phyloP scores from a whole-genome alignment of 2,888 invertebrate species.

The Chrysotoxum bicinctum region DNA sequence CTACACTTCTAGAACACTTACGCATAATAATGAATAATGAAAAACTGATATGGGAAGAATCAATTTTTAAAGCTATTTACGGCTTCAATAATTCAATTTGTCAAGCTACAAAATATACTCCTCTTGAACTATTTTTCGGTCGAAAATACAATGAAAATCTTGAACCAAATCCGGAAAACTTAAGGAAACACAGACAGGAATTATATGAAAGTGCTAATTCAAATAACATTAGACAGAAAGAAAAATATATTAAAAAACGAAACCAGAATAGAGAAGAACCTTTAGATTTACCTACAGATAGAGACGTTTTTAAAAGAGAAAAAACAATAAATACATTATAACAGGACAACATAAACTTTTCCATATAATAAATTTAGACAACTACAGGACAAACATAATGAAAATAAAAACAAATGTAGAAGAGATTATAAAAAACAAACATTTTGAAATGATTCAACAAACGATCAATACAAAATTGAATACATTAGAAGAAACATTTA shows the following conservation, averaged over 20 bases:
- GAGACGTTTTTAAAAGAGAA: background rate
- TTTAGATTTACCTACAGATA: background rate
- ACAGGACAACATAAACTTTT: background rate
- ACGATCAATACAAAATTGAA: background rate
- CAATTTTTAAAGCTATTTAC: background rate
- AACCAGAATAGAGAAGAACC: background rate
- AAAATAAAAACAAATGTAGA: background rate
- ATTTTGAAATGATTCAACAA: background rate
- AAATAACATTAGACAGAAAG: background rate
- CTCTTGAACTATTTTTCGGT: no score
- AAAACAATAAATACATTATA: background rate
- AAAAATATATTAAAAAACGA: background rate
- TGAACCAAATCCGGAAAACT: background rate
- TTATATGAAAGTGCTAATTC: background rate
- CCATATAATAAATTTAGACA: background rate
- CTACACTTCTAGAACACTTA: background rate
- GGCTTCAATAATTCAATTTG: no score
- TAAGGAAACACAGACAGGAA: background rate
- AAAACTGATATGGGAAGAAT: background rate
- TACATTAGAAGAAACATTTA: no score
- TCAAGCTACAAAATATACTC: no score
- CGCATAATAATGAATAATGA: slow-evolving; percentile 2
- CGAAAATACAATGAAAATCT: no score
- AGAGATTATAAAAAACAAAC: background rate
- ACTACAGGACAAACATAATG: background rate